Evolutionary conservation across 2,888 invertebrate species (phyloP).

Genomic region (Proisotoma minuta): DNA sequence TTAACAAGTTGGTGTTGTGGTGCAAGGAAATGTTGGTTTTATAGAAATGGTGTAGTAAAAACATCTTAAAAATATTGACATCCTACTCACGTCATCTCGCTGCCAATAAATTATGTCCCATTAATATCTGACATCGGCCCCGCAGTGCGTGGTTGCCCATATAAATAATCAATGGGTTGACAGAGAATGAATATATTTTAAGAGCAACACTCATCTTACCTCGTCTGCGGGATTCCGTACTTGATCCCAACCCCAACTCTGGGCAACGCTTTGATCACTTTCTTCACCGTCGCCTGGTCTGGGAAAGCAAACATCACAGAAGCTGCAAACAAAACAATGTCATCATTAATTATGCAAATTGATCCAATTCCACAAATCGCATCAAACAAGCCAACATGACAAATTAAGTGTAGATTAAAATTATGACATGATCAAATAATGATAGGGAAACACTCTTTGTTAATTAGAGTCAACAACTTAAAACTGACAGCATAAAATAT

Average conservation of each 20-base stretch:
- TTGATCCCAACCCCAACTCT: slow-evolving; percentile 98
- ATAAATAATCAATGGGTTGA: not conserved
- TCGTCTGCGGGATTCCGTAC: slow-evolving; percentile 97
- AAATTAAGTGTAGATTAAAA: no score
- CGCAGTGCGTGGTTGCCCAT: not conserved
- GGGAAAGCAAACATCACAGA: slow-evolving; percentile 98
- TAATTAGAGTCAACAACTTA: no score
- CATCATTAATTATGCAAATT: not conserved
- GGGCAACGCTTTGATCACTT: slow-evolving; percentile 95
- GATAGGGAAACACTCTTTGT: no score
- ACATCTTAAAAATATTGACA: slow-evolving; percentile 1
- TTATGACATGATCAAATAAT: no score
- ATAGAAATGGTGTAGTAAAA: no score
- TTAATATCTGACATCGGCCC: not conserved
- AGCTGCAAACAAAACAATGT: slow-evolving; percentile 61
- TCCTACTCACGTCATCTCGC: not conserved
- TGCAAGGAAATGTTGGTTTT: no score
- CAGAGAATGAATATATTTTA: not conserved
- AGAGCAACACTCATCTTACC: slow-evolving; percentile 54
- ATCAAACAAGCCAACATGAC: no score
- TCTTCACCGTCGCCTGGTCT: slow-evolving; percentile 94
- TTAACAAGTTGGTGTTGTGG: no score
- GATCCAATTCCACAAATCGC: no score
- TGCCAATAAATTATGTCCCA: slow-evolving; percentile 1
- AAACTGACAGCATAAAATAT: no score